Evolutionary conservation across 2,888 invertebrate genomes (phyloP).

Genomic region (Cancer borealis): DNA sequence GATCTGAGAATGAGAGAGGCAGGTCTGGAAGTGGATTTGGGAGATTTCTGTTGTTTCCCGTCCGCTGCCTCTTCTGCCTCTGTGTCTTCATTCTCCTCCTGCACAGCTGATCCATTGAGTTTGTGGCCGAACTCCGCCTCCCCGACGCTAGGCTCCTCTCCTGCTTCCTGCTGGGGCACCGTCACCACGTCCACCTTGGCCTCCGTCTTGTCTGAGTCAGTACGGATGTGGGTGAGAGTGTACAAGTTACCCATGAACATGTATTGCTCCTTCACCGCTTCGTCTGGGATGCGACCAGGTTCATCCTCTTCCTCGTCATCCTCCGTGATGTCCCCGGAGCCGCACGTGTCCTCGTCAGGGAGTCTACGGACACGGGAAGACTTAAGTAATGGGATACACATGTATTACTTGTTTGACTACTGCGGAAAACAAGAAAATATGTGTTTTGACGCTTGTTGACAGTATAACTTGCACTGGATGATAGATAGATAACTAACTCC

Average conservation of each 20-base stretch:
- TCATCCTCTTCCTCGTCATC: conserved; percentile 72
- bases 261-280: conserved; percentile 71
- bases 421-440: no score
- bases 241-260: conserved; percentile 75
- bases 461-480: no score
- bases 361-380: conserved; percentile 36
- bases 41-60: conserved; percentile 16
- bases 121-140: conserved; percentile 60
- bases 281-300: conserved; percentile 70
- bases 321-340: conserved; percentile 67
- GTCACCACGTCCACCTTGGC: conserved; percentile 60
- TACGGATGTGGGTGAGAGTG: conserved; percentile 69
- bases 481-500: no score
- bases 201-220: conserved; percentile 64
- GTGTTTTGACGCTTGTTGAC: no score
- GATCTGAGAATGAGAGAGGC: conserved; percentile 67
- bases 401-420: no score
- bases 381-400: not conserved
- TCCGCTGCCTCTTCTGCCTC: conserved; percentile 42
- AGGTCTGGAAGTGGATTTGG: conserved; percentile 50
- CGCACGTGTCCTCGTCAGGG: conserved; percentile 63
- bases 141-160: conserved; percentile 13
- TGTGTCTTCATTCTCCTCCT: conserved; percentile 50
- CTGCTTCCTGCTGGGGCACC: not conserved
- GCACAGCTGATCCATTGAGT: conserved; percentile 66